Evolutionary conservation across 2,113 vertebrate genomes (phyloP).

Genomic region (Podarcis muralis): DNA sequence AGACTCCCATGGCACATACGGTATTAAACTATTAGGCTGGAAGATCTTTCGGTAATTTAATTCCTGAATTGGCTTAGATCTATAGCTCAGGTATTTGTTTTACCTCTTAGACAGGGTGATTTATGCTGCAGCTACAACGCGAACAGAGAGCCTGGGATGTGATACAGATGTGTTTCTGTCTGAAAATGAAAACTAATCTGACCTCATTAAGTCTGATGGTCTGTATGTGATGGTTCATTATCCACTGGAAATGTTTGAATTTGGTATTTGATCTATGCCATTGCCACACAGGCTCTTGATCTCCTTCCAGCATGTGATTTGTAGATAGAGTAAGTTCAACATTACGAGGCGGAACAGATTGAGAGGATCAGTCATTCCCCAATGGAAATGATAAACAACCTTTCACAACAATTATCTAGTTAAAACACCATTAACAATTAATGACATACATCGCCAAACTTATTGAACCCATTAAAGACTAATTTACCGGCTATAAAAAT

Average conservation of each 20-base stretch:
- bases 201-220: constrained; percentile 46
- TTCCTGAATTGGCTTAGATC: constrained; percentile 38
- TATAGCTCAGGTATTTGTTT: constrained; percentile 41
- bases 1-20: constrained; percentile 18
- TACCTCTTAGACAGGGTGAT: constrained; percentile 8
- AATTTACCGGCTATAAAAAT: constrained; percentile 86
- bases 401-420: constrained; percentile 78
- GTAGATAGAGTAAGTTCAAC: constrained; percentile 45
- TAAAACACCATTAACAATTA: constrained; percentile 83
- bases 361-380: constrained; percentile 60
- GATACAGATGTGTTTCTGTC: constrained; percentile 46
- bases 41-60: constrained; percentile 56
- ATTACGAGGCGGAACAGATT: constrained; percentile 57
- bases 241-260: constrained; percentile 42
- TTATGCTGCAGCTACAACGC: constrained; percentile 18
- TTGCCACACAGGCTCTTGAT: constrained; percentile 29
- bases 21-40: constrained; percentile 30
- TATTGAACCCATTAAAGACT: constrained; percentile 84
- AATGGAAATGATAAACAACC: constrained; percentile 74
- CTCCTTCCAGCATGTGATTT: constrained; percentile 49
- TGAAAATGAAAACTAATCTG: constrained; percentile 48
- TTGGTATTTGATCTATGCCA: constrained; percentile 33
- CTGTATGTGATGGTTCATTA: constrained; percentile 36
- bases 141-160: constrained; percentile 18
- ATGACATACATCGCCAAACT: constrained; percentile 80